Evolutionary conservation across 2,888 invertebrate genomes (phyloP).

Genomic region (Ochropleura leucogaster): DNA sequence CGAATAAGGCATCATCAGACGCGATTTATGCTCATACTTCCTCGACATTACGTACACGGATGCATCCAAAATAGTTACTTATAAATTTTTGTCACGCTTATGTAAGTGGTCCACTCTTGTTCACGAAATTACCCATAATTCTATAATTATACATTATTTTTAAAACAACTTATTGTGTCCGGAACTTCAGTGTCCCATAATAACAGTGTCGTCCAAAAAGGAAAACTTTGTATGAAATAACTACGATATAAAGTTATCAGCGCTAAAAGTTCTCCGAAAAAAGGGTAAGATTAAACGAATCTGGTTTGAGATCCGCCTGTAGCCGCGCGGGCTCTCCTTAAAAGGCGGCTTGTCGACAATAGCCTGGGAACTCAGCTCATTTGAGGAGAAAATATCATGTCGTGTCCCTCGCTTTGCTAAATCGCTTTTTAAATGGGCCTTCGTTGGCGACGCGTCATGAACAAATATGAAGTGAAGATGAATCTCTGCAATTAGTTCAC

Average conservation of each 20-base stretch:
- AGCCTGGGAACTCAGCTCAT: slow-evolving; percentile 89
- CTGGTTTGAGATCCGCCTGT: slow-evolving; percentile 86
- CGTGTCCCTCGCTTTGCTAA: slow-evolving; percentile 81
- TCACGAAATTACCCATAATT: slow-evolving; percentile 21
- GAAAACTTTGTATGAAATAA: slow-evolving; percentile 51
- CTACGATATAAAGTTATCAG: slow-evolving; percentile 67
- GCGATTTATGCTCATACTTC: slow-evolving; percentile 32
- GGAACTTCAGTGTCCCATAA: slow-evolving; percentile 35
- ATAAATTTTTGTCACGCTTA: slow-evolving; percentile 32
- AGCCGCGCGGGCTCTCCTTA: slow-evolving; percentile 78
- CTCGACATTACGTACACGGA: slow-evolving; percentile 20
- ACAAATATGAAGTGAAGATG: slow-evolving; percentile 73
- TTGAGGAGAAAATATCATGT: slow-evolving; percentile 89
- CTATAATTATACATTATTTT: slow-evolving; percentile 8
- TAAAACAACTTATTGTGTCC: background rate
- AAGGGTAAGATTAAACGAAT: slow-evolving; percentile 74
- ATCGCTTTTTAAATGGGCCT: slow-evolving; percentile 85
- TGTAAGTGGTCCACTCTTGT: slow-evolving; percentile 14
- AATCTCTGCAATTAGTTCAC: slow-evolving; percentile 57
- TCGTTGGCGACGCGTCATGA: slow-evolving; percentile 65
- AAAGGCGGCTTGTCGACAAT: slow-evolving; percentile 87
- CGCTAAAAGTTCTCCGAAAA: slow-evolving; percentile 59
- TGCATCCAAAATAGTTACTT: slow-evolving; percentile 19
- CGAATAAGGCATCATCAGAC: slow-evolving; percentile 45
- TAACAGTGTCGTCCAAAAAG: slow-evolving; percentile 37